Conservation (phyloP, 1,140 invertebrate genomes). For the Aradophagus sp. region DNA sequence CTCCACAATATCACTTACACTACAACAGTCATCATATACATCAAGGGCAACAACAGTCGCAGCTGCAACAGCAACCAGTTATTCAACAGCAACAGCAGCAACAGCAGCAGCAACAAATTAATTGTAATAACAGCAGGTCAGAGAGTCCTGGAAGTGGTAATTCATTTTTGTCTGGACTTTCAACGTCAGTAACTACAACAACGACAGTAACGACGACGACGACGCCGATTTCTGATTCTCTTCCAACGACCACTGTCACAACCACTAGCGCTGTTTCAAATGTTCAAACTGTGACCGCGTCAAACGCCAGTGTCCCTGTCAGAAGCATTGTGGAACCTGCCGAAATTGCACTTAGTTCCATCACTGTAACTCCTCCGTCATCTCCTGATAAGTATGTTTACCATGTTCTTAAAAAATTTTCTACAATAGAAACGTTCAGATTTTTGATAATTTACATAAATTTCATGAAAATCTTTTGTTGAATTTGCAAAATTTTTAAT, state of each 20-base stretch:
- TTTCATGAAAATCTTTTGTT: too few relatives aligned
- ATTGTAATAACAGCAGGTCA: constrained; percentile 67
- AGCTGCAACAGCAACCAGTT: constrained; percentile 41
- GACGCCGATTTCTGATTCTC: constrained; percentile 41
- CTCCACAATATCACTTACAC: constrained; percentile 57
- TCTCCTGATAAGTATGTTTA: constrained; percentile 78
- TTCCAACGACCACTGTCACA: constrained; percentile 38
- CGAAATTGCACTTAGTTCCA: constrained; percentile 70
- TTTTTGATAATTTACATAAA: too few relatives aligned
- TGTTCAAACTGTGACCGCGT: constrained; percentile 56
- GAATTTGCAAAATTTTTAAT: too few relatives aligned
- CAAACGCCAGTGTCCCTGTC: constrained; percentile 72
- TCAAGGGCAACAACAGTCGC: constrained; percentile 36
- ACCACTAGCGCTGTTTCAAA: constrained; percentile 54
- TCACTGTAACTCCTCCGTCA: constrained; percentile 77
- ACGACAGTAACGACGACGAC: constrained; percentile 46
- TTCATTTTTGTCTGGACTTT: constrained; percentile 33
- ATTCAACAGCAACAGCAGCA: constrained; percentile 52
- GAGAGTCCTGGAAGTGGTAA: constrained; percentile 67
- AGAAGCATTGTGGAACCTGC: constrained; percentile 69
- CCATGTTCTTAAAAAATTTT: too few relatives aligned
- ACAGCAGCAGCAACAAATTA: constrained; percentile 56
- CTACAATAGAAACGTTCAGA: too few relatives aligned
- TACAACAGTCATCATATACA: constrained; percentile 47
- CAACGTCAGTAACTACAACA: constrained; percentile 36